These are phyloP conservation scores for Gnathonemus echidnorhynchus DNA, from an alignment of 2,113 vertebrate species.

Conservation along the genomic window DNA sequence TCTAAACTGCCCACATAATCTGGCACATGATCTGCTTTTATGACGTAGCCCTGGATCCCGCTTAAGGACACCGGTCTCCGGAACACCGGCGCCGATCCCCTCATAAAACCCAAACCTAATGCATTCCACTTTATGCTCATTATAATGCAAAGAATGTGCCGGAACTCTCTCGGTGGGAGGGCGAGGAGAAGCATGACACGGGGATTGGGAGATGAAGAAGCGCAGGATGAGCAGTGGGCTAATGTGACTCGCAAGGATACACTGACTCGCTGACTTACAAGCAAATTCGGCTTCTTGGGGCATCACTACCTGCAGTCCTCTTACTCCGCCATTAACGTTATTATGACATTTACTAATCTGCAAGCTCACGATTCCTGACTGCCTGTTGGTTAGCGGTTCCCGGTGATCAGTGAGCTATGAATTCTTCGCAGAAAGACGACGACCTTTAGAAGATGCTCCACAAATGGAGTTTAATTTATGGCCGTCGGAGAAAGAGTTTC, in stretches of 20 bases:
- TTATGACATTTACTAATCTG: not conserved
- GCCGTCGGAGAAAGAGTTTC: not conserved
- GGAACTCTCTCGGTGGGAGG: not conserved
- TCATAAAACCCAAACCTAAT: not conserved
- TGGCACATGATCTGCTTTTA: not conserved
- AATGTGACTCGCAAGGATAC: not conserved
- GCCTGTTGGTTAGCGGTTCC: not conserved
- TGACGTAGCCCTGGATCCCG: not conserved
- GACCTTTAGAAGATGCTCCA: not conserved
- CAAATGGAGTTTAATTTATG: conserved; percentile 5
- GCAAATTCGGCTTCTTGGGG: not conserved
- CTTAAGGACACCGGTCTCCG: not conserved
- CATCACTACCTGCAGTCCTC: not conserved
- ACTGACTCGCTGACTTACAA: not conserved
- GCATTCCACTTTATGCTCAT: not conserved
- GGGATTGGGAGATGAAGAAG: not conserved
- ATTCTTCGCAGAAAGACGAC: not conserved
- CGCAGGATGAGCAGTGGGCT: not conserved
- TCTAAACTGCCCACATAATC: not conserved
- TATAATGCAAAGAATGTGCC: not conserved
- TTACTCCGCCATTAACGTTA: not conserved
- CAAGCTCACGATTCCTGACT: not conserved
- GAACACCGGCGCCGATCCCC: not conserved
- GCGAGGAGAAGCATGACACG: not conserved
- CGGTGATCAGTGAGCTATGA: not conserved